phyloP scores from a whole-genome alignment of 2,113 vertebrate species.

The Heterotilapia buettikoferi region DNA sequence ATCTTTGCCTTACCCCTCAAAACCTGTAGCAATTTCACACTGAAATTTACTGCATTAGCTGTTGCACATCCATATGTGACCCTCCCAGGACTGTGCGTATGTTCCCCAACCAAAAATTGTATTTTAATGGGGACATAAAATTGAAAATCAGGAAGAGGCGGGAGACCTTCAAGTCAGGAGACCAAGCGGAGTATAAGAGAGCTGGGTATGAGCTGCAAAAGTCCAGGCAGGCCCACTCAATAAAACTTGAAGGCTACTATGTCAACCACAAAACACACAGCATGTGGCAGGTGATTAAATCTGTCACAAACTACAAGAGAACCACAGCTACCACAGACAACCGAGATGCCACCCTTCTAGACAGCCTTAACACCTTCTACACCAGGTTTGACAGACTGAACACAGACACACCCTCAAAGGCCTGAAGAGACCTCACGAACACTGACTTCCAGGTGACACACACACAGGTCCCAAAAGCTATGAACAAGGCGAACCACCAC shows the following conservation, averaged over 20 bases:
- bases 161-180: background rate
- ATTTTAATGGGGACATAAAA: background rate
- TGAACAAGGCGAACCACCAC: background rate
- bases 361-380: background rate
- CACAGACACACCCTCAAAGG: background rate
- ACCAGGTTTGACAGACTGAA: accelerated
- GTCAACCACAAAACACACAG: background rate
- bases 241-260: no score
- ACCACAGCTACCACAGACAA: background rate
- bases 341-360: background rate
- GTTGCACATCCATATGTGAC: background rate
- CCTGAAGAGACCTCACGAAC: accelerated
- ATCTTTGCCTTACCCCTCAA: background rate
- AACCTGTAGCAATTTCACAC: accelerated
- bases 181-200: background rate
- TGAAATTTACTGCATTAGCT: background rate
- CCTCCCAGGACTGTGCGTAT: accelerated
- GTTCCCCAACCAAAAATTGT: background rate
- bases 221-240: no score
- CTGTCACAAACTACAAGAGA: no score
- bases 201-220: accelerated
- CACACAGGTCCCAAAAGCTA: accelerated
- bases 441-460: background rate
- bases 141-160: background rate
- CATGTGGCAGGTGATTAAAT: background rate